Percentiles rank a stretch among this genome's conserved stretches.
Evolutionary conservation across 2,888 invertebrate genomes (phyloP).

Genomic region (Mechanitis mazaeus): DNA sequence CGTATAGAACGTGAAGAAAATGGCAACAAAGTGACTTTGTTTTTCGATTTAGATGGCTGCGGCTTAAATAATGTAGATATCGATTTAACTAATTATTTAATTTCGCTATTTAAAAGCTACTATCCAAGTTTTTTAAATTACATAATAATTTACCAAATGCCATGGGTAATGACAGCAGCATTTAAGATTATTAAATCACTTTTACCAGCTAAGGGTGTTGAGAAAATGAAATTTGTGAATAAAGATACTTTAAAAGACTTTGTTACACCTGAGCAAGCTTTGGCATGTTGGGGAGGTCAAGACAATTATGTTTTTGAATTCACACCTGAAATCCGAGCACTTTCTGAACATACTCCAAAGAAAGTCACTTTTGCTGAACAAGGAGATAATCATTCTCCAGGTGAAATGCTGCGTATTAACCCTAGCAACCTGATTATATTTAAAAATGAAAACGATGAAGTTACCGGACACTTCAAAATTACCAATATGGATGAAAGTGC

Average conservation of each 20-base stretch:
- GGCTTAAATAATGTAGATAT: constrained; percentile 93
- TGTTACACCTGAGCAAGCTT: constrained; percentile 84
- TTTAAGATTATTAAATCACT: constrained; percentile 93
- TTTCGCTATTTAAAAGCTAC: constrained; percentile 89
- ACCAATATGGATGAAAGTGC: constrained; percentile 80
- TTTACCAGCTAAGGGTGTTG: constrained; percentile 91
- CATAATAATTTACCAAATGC: constrained; percentile 94
- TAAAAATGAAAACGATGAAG: constrained; percentile 80
- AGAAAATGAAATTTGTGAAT: constrained; percentile 89
- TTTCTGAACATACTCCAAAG: constrained; percentile 51
- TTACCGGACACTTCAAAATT: constrained; percentile 80
- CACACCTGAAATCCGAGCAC: constrained; percentile 75
- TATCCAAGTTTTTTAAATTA: constrained; percentile 93
- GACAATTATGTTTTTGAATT: constrained; percentile 85
- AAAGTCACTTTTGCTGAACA: constrained; percentile 52
- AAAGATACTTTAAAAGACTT: constrained; percentile 84
- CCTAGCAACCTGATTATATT: constrained; percentile 85
- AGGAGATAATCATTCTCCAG: constrained; percentile 59
- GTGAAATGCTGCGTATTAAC: constrained; percentile 77
- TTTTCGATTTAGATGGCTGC: constrained; percentile 94
- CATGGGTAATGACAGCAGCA: constrained; percentile 94
- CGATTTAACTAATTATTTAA: constrained; percentile 92
- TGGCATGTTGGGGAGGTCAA: constrained; percentile 87
- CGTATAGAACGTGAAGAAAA: constrained; percentile 84
- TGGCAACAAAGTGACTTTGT: constrained; percentile 86